phyloP scores from a whole-genome alignment of 1,140 invertebrate genomes.

The Colletes gigas region DNA sequence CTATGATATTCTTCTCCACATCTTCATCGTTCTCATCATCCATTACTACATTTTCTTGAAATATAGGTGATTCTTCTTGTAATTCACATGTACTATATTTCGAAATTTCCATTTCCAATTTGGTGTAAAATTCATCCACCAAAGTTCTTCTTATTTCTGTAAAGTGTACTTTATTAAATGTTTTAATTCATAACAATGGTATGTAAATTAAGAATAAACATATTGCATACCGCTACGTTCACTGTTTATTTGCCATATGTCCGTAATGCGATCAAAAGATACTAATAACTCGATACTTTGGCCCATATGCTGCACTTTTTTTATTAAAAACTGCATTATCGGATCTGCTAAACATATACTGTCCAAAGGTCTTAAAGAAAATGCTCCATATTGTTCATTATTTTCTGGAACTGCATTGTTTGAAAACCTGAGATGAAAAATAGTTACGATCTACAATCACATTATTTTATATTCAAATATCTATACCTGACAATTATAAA shows the following conservation, averaged over 20 bases:
- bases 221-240: slow-evolving; percentile 20
- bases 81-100: slow-evolving; percentile 57
- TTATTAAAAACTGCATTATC: slow-evolving; percentile 73
- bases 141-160: slow-evolving; percentile 69
- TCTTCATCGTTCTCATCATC: slow-evolving; percentile 51
- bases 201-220: slow-evolving; percentile 1
- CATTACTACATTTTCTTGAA: slow-evolving; percentile 46
- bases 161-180: slow-evolving; percentile 33
- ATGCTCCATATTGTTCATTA: slow-evolving; percentile 64
- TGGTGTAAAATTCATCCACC: slow-evolving; percentile 70
- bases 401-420: slow-evolving; percentile 58
- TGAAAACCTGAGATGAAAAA: slow-evolving; percentile 28
- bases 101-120: slow-evolving; percentile 70
- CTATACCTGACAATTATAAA: slow-evolving; percentile 81
- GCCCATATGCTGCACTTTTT: slow-evolving; percentile 77
- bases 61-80: slow-evolving; percentile 52
- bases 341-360: slow-evolving; percentile 70
- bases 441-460: slow-evolving; percentile 5
- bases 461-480: not conserved
- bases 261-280: slow-evolving; percentile 75
- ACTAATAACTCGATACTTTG: slow-evolving; percentile 77
- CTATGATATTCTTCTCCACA: slow-evolving; percentile 67
- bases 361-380: slow-evolving; percentile 66
- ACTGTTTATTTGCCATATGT: slow-evolving; percentile 71
- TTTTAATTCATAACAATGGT: slow-evolving; percentile 21